Base-by-base conservation (phyloP, 2,888 invertebrate species). In the Drosophila bunnanda region DNA sequence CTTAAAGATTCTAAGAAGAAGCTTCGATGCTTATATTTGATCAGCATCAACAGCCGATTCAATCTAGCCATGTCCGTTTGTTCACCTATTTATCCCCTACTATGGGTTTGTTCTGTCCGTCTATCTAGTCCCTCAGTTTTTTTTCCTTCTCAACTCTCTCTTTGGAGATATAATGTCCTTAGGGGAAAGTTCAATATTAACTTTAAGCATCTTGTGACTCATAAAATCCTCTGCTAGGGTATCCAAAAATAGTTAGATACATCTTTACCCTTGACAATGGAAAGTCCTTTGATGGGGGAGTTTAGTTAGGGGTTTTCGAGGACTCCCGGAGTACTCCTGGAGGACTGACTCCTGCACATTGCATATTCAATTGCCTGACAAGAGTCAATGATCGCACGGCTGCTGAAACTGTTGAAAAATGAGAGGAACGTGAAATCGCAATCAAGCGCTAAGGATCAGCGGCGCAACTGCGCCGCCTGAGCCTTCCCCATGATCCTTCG, bases 341-440 rank as follows among this genome's bases (percentile, higher is more conserved):
- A 10, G 46, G n/a, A 41, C 15, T 25, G 15, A 25, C 44, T 44
- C 44, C 44, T 44, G 44, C 25, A 17, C 44, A 43, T 57, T 50
- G 41, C 34, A 43, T 66, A 56, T 62, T 30, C 64, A 67, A 67
- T 87, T 74, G 87, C 82, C 87, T 84, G 80, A 84, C 80, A 75
- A 80, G 67, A 84, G 84, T 87, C 84, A 84, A 84, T 87, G 84
- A 84, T 84, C 84, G 84, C 84, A 87, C 82, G 87, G 87, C 79
- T 75, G 73, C 66, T 73, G 79, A 46, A 44, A 58, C 68, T 46
- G 64, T 59, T 75, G 53, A 58, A 41, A 48, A 74, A 77, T 72
- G 71, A 69, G 69, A 77, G 69, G 69, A 74, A 77, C 76, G 79
- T 76, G 68, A 86, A 82, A 82, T 82, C 86, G 86, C 74, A 82